A percentile compares a stretch with the other conserved stretches of the same genome.
Conservation (phyloP, 2,888 invertebrate genomes). For the Carabus problematicus region DNA sequence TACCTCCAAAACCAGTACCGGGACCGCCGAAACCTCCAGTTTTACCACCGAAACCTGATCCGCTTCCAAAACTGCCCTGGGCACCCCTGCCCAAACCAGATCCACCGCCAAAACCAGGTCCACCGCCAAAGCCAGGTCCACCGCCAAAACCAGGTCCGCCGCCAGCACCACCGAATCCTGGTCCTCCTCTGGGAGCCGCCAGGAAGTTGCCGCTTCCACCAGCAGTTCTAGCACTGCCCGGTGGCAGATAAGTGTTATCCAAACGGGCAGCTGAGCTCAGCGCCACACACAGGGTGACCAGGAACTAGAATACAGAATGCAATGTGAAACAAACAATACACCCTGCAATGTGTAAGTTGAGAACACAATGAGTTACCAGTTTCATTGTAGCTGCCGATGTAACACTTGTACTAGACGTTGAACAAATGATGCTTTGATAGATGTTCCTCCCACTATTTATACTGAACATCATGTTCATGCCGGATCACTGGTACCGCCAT, state of each 20-base stretch:
- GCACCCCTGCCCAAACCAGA: not conserved
- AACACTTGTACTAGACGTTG: constrained; percentile 31
- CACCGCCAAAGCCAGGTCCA: constrained; percentile 18
- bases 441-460: constrained; percentile 37
- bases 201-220: constrained; percentile 59
- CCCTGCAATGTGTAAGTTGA: too few relatives aligned
- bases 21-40: constrained; percentile 2
- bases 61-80: not conserved
- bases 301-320: constrained; percentile 23
- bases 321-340: too few relatives aligned
- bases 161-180: constrained; percentile 22
- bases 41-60: constrained; percentile 11
- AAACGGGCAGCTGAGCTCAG: constrained; percentile 34
- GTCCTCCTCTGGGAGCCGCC: constrained; percentile 48
- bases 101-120: constrained; percentile 38
- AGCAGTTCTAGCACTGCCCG: constrained; percentile 56
- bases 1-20: constrained; percentile 1
- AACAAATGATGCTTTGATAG: constrained; percentile 34
- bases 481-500: constrained; percentile 27
- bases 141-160: not conserved
- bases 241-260: constrained; percentile 40
- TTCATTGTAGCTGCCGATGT: constrained; percentile 34
- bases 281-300: constrained; percentile 27
- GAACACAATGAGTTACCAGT: constrained; percentile 26
- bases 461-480: constrained; percentile 5